Base-by-base conservation (phyloP, 1,140 invertebrate genomes). In the Ctenoplectra terminalis region DNA sequence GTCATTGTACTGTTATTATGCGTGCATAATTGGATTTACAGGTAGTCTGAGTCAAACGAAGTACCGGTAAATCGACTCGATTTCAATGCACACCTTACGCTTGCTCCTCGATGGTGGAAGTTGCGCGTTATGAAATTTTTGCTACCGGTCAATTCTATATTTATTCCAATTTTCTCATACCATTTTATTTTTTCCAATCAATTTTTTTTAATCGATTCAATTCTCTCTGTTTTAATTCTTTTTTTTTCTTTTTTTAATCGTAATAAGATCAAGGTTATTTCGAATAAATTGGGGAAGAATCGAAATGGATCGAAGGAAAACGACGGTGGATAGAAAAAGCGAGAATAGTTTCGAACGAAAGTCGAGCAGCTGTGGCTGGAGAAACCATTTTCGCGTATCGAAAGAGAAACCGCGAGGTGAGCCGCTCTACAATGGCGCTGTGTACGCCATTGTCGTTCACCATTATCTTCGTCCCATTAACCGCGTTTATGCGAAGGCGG, bases 391-490 rank as follows among this genome's bases (percentile, higher is more conserved):
- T 50, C 31, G 61, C 60, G 72, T 60, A 72, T 64, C 67, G 71
- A 83, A 85, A 58, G 72, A 82, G 81, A 82, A 78, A 82, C 73
- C 74, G 81, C 75, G 81, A 77, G 73, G 46, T 52, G 64, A 77
- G 34, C 50, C 8, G 29, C 46, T 48, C 23, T 37, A 69, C 66
- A 82, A 83, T 83, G 67, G 67, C 81, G 69, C 34, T 79, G 52
- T 64, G 60, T 72, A 71, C 76, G 81, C 81, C 43, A 83, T 83
- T 83, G 76, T 83, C 64, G 72, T 80, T 72, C 67, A 43, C 81
- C 60, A 83, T 83, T 83, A 83, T 83, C 67, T 79, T 52, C 76
- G 69, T 71, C 76, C 76, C 76, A 80, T 83, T 83, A 83, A 83
- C 81, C 76, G 81, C 67, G 67, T 83, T 83, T 83, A 72, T 56